Evolutionary conservation across 1,140 invertebrate genomes (phyloP).

Genomic region (Achatina immaculata): DNA sequence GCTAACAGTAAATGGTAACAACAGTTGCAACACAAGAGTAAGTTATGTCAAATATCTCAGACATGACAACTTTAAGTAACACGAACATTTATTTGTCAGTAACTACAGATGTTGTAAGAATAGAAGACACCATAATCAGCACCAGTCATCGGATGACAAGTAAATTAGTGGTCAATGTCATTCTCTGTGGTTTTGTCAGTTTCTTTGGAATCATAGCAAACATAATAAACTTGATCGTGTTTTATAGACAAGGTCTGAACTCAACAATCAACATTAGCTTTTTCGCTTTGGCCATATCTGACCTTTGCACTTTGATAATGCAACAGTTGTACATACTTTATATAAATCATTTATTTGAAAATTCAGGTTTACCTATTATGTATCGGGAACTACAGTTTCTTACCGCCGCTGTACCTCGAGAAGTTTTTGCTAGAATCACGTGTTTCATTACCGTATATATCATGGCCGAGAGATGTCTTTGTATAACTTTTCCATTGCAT

Average conservation of each 20-base stretch:
- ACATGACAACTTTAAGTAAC: no score
- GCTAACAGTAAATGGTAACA: no score
- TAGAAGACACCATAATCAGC: no score
- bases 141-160: no score
- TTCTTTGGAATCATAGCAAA: not conserved
- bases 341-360: not conserved
- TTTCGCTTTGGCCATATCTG: not conserved
- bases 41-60: no score
- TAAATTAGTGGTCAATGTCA: not conserved
- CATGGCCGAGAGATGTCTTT: no score
- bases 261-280: constrained; percentile 5
- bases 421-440: not conserved
- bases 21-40: no score
- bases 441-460: not conserved
- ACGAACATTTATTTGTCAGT: no score
- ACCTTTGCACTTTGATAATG: not conserved
- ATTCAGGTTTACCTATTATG: not conserved
- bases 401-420: not conserved
- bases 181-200: not conserved
- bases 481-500: no score
- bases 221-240: not conserved
- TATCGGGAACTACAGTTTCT: not conserved
- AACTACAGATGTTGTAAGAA: no score
- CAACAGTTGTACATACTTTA: not conserved
- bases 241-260: constrained; percentile 1